These are phyloP conservation scores for Asteroscopus sphinx DNA, from an alignment of 2,888 invertebrate species.

Conservation along the genomic window DNA sequence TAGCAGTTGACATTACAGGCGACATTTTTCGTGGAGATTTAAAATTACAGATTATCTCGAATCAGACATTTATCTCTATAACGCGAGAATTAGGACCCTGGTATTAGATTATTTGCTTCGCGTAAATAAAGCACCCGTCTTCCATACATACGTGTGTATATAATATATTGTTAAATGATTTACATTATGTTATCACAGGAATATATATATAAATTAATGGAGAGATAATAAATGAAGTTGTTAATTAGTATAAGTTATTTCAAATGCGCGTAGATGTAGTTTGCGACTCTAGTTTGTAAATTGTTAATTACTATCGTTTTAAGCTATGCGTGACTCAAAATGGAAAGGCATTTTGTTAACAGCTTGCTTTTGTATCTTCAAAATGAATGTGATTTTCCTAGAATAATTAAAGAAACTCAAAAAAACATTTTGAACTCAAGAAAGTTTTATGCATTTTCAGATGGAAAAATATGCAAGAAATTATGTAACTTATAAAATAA, in stretches of 20 bases:
- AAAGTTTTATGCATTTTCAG: too few species aligned
- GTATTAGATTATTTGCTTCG: slow-evolving; percentile 16
- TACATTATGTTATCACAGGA: slow-evolving; percentile 31
- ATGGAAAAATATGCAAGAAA: too few species aligned
- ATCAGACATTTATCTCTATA: too few species aligned
- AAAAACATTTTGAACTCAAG: too few species aligned
- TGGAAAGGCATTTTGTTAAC: not conserved
- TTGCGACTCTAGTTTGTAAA: slow-evolving; percentile 34
- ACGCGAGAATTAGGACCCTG: too few species aligned
- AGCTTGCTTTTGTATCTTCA: not conserved
- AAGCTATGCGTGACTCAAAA: slow-evolving; percentile 20
- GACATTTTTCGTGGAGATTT: too few species aligned
- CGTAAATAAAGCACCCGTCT: slow-evolving; percentile 47
- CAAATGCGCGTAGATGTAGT: slow-evolving; percentile 28
- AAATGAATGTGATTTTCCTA: too few species aligned
- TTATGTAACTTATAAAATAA: too few species aligned
- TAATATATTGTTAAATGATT: slow-evolving; percentile 24
- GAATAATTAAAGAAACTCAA: too few species aligned
- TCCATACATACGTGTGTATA: slow-evolving; percentile 26
- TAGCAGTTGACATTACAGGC: too few species aligned
- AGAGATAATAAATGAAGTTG: slow-evolving; percentile 37
- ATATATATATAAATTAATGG: slow-evolving; percentile 28
- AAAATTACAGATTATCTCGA: too few species aligned
- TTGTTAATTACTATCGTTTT: slow-evolving; percentile 13
- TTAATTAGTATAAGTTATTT: slow-evolving; percentile 52